Conservation (phyloP, 2,888 invertebrate genomes). For the Yponomeuta plumbellus region DNA sequence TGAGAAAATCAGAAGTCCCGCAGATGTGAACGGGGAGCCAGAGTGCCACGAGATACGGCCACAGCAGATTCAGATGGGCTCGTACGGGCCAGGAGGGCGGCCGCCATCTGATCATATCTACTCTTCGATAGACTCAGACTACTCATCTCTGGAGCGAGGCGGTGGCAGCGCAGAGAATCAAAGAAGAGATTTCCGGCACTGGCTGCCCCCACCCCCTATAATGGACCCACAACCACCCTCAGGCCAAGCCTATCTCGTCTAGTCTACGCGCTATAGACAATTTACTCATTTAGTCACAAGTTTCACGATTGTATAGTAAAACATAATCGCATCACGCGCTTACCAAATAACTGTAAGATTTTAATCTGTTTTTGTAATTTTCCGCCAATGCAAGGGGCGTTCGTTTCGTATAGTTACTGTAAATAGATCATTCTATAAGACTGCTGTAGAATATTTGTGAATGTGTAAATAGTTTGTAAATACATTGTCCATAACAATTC, state of each 20-base stretch:
- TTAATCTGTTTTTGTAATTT: conserved; percentile 73
- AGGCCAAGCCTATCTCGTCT: conserved; percentile 72
- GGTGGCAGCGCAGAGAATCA: conserved; percentile 64
- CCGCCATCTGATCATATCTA: conserved; percentile 93
- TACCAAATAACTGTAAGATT: conserved; percentile 67
- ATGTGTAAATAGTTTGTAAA: conserved; percentile 71
- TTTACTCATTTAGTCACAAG: conserved; percentile 56
- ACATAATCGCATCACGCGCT: conserved; percentile 53
- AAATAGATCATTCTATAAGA: conserved; percentile 73
- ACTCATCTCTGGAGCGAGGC: conserved; percentile 86
- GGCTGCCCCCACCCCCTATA: conserved; percentile 66
- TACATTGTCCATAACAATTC: conserved; percentile 72
- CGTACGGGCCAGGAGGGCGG: conserved; percentile 76
- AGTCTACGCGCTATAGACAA: conserved; percentile 50
- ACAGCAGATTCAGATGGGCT: conserved; percentile 55
- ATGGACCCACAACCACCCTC: conserved; percentile 58
- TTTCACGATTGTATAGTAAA: conserved; percentile 58
- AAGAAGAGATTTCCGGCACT: conserved; percentile 63
- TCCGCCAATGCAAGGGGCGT: conserved; percentile 62
- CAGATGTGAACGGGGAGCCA: conserved; percentile 81
- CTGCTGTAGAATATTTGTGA: conserved; percentile 69
- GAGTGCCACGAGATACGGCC: conserved; percentile 54
- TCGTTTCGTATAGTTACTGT: conserved; percentile 59
- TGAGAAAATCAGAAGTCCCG: conserved; percentile 60
- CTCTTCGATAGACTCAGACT: conserved; percentile 93